Evolutionary conservation across 2,113 vertebrate species (phyloP), one percentile per base, ranked within the genome.

Genomic region (Pedionomus torquatus): DNA sequence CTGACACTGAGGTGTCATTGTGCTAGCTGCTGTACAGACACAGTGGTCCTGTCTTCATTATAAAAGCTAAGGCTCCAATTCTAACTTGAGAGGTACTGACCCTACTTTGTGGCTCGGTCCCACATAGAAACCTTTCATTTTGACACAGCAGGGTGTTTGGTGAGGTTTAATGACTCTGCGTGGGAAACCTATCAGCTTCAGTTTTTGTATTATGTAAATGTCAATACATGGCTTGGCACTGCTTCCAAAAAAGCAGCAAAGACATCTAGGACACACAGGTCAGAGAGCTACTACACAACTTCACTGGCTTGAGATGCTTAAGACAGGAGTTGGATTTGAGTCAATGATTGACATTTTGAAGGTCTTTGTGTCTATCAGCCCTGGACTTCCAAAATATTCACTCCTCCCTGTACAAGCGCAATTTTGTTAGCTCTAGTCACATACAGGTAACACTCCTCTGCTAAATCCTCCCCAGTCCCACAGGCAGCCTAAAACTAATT

Each of bases 1-100:
- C 71, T 75, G 92, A 96, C 85, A 94, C 96, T 89, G 83, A 92
- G 83, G 57, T 93, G 65, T 77, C 92, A 89, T 76, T 91, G 92
- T 94, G 63, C 78, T 87, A 71, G 64, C 70, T 82, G 83, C 81
- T 87, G 57, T 75, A 69, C 60, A 70, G 76, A 92, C 86, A 97
- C 81, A 91, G 90, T 11, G 52, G 81, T 88, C 70, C 85, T 93
- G 77, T 91, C 89, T 84, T 79, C 1, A 0, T 46, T 79, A 93
- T 70, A 89, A 91, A 93, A 91, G 77, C 66, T 76, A 91, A 87
- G 74, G 81, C 86, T 96, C 48, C 33, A 68, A 31, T 76, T 97
- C 88, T 57, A 90, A 81, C 64, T 58, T 0, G 0, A 81, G 91
- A 94, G 89, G 61, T 95, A 83, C 48, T 72, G 69, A 77, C 77